phyloP scores from a whole-genome alignment of 2,113 vertebrate genomes.

The Poecile atricapillus region DNA sequence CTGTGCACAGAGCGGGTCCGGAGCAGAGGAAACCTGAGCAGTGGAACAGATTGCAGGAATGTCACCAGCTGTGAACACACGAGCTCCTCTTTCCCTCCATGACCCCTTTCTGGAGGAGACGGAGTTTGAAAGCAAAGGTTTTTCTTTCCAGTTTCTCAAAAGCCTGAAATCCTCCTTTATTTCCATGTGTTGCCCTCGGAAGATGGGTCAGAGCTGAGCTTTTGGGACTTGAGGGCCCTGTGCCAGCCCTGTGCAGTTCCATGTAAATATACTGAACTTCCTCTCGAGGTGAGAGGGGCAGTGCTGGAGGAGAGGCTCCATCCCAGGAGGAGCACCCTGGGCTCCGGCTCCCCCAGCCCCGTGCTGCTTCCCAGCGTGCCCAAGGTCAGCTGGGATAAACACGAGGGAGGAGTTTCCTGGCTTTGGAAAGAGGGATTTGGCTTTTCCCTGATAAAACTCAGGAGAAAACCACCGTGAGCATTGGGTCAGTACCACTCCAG shows the following conservation, averaged over 20 bases:
- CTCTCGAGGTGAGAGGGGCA: background rate
- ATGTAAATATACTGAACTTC: background rate
- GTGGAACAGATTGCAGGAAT: conserved; percentile 68
- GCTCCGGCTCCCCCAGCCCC: background rate
- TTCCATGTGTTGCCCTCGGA: background rate
- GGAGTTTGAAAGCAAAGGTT: background rate
- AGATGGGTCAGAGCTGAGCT: background rate
- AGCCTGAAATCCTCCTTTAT: conserved; percentile 24
- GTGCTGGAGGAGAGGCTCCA: background rate
- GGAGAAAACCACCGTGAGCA: background rate
- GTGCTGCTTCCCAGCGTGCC: background rate
- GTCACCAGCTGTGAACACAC: conserved; percentile 58
- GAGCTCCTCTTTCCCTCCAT: conserved; percentile 33
- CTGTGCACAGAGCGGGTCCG: rapidly evolving
- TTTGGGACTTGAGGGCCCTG: background rate
- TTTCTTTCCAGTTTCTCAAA: conserved; percentile 6
- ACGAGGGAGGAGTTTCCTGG: background rate
- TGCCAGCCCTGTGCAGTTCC: background rate
- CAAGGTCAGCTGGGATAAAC: conserved; percentile 36
- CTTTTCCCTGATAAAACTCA: background rate
- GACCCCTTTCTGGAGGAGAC: background rate
- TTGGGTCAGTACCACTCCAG: rapidly evolving
- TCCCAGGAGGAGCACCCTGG: background rate
- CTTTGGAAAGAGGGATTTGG: background rate
- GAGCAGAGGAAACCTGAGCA: conserved; percentile 32